These are phyloP conservation scores for Pituophis catenifer DNA, from an alignment of 2,113 vertebrate species.

Conservation along the genomic window DNA sequence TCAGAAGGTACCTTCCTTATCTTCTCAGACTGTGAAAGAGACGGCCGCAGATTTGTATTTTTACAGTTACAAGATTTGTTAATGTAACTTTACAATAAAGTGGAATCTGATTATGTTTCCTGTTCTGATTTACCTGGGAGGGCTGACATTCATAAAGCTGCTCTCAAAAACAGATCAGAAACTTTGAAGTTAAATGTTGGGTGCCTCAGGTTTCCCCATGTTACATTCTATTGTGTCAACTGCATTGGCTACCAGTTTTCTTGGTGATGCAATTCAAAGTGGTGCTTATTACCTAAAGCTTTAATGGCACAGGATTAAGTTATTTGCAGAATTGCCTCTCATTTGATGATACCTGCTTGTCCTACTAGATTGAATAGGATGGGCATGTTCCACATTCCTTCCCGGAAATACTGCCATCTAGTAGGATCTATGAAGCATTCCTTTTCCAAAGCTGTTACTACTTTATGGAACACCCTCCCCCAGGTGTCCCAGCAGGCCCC, in stretches of 20 bases:
- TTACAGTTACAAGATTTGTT: neutral
- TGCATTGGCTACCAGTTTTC: neutral
- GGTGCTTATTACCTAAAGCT: neutral
- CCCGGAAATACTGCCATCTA: neutral
- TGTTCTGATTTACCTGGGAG: neutral
- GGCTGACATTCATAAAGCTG: neutral
- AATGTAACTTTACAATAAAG: neutral
- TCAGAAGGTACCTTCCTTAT: neutral
- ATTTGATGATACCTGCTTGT: neutral
- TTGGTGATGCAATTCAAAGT: neutral
- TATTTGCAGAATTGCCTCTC: neutral
- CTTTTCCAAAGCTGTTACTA: neutral
- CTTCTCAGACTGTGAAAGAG: neutral
- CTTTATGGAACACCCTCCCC: neutral
- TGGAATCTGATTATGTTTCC: neutral
- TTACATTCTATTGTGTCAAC: neutral
- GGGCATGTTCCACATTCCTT: neutral
- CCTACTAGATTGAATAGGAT: neutral
- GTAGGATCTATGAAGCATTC: neutral
- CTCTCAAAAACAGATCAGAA: neutral
- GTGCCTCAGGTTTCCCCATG: neutral
- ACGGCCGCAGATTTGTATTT: neutral
- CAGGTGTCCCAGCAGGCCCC: neutral
- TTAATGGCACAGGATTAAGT: neutral
- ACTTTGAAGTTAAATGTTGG: neutral